Base-by-base conservation (phyloP, 2,113 vertebrate species). In the Chinchilla lanigera region DNA sequence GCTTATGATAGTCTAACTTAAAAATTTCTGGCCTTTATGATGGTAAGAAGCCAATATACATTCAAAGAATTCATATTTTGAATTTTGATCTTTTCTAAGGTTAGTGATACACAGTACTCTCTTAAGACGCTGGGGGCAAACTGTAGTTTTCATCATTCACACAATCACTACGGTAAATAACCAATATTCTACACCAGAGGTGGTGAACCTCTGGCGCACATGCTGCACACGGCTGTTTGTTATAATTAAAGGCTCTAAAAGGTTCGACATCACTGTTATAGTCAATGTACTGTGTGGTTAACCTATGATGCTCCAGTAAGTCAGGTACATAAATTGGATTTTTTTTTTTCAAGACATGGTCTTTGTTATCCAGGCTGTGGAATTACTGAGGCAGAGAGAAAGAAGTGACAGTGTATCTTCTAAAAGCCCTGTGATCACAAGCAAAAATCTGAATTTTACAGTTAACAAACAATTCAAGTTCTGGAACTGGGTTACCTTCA, bases 401-500 rank as follows among this genome's bases (percentile, higher is more conserved):
- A 58, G 58, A 88, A 7, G 24, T 63, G 33, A 63, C 44, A 47
- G 13, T 30, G 5, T 63, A 67, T 26, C 33, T 20, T 10, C 4
- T 22, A 85, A 63, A 97, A 94, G 28, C 41, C 24, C 73, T 69
- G 6, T 50, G 14, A 86, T 26, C 80, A 86, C n/a, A 94, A 0
- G 0, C 1, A 44, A 56, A 80, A 24, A 24, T 84, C 28, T 95
- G 77, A 95, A 73, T 41, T 6, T 41, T 60, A 78, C 1, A 24
- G 8, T 0, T 0, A 61, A 61, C 33, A 85, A 93, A 83, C 2
- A n/a, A 52, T 16, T 96, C 41, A 35, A 96, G 8, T 30, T 73
- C 47, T 65, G 54, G 2, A 94, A 60, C 2, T 56, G 28, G 60
- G 56, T 97, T 98, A 99, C 99, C 99, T 99, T 99, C 99, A 99